A percentile compares a stretch with the other conserved stretches of the same genome.
Conservation (phyloP, 1,140 invertebrate species). For the Apocrypta bakeri region DNA sequence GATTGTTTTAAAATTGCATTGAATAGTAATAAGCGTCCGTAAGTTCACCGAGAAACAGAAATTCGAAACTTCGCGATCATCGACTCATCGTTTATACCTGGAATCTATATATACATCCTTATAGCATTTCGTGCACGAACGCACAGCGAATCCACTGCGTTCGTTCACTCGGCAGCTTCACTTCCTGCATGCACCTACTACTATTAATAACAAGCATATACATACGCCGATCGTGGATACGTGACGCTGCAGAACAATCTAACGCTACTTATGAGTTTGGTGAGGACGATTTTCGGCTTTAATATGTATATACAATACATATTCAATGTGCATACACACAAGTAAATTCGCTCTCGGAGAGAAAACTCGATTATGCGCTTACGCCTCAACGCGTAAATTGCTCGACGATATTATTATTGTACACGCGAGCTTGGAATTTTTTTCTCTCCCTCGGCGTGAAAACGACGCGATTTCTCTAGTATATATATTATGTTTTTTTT, state of each 20-base stretch:
- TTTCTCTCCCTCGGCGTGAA: background rate
- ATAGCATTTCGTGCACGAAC: background rate
- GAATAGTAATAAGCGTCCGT: background rate
- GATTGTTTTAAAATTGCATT: background rate
- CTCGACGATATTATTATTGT: background rate
- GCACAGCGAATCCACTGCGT: background rate
- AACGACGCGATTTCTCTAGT: background rate
- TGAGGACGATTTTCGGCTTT: background rate
- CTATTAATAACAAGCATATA: background rate
- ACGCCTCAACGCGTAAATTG: conserved; percentile 29
- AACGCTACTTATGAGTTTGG: background rate
- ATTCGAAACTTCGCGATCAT: background rate
- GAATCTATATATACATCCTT: background rate
- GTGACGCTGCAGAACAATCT: background rate
- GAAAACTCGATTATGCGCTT: conserved; percentile 5
- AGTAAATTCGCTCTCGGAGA: no score
- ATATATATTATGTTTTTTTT: background rate
- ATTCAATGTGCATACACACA: no score
- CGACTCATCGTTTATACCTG: background rate
- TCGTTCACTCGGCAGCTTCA: background rate
- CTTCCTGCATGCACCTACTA: background rate
- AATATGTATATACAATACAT: background rate
- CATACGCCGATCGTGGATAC: background rate
- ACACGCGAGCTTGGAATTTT: conserved; percentile 18
- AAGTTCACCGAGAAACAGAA: background rate